Conservation (phyloP, 1,140 invertebrate genomes). For the Chelonus insularis region DNA sequence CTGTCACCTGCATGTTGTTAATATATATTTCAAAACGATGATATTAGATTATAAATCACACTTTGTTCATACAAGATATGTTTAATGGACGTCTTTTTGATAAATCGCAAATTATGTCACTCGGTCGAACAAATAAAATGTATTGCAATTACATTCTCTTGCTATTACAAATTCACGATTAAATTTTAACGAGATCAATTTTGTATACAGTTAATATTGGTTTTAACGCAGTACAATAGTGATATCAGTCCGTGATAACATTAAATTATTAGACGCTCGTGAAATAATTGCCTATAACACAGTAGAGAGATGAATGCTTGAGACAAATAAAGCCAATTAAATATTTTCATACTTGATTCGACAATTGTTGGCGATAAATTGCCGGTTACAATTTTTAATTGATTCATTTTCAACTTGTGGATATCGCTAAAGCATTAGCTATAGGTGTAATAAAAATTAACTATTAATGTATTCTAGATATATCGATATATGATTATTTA, state of each 20-base stretch:
- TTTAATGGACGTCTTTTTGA: slow-evolving; percentile 8
- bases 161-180: slow-evolving; percentile 16
- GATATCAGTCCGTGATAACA: slow-evolving; percentile 11
- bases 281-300: slow-evolving; percentile 10
- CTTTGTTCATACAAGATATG: no score
- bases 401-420: not conserved
- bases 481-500: slow-evolving; percentile 10
- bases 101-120: slow-evolving; percentile 21
- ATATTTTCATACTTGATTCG: not conserved
- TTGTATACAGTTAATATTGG: slow-evolving; percentile 7
- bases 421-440: not conserved
- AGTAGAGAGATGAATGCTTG: slow-evolving; percentile 1
- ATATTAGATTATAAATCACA: no score
- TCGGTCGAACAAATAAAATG: slow-evolving; percentile 13
- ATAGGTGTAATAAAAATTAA: not conserved
- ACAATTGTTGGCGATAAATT: slow-evolving; percentile 9
- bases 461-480: not conserved
- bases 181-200: slow-evolving; percentile 14
- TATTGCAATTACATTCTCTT: slow-evolving; percentile 1
- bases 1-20: not conserved
- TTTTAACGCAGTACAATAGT: not conserved
- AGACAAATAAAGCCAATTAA: slow-evolving; percentile 19
- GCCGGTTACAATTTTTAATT: slow-evolving; percentile 6
- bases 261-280: slow-evolving; percentile 9
- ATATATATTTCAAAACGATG: no score